Evolutionary conservation across 2,113 vertebrate genomes (phyloP), one percentile per base, ranked within the genome.

Genomic region (Semnopithecus entellus): DNA sequence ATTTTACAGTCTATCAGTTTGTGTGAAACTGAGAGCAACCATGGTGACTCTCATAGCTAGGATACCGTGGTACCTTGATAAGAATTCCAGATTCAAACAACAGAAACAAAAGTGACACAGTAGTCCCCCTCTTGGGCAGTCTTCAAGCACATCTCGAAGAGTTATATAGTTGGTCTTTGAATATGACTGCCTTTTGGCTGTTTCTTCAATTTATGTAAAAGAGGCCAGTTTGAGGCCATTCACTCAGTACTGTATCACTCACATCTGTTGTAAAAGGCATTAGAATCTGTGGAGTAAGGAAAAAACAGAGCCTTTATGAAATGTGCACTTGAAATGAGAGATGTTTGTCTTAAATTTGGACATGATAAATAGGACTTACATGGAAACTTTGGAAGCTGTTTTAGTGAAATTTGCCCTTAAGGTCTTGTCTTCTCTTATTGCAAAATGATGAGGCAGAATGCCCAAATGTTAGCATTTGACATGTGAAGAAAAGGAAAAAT

Each of bases 171-270:
- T 94, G 68, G 8, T 79, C 38, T 52, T 91, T 76, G 18, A 92
- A 16, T 78, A 32, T 81, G 45, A 87, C 32, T 92, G 48, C 22
- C 89, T 95, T 87, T 93, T 94, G 79, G n/a, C 7, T 68, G 11
- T 89, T 96, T 85, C 48, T 97, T 93, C 30, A 35, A 78, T 90
- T 91, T 92, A 81, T 78, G 22, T 78, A 5, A 85, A 78, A 85
- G 61, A 88, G 57, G 55, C 59, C 27, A 81, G 2, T 61, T 87
- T 48, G 73, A 83, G 75, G 68, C 38, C 14, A 52, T 82, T 89
- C 73, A 73, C 30, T 97, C n/a, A 86, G 85, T 40, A 88, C 84
- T 93, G 4, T 27, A n/a, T 79, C 11, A 55, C 87, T 92, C 43
- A 81, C 2, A 35, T 91, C 32, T 88, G 3, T 93, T 70, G 35